Evolutionary conservation across 2,797 vertebrate species (phyloP).

Genomic region (Chanos chanos): DNA sequence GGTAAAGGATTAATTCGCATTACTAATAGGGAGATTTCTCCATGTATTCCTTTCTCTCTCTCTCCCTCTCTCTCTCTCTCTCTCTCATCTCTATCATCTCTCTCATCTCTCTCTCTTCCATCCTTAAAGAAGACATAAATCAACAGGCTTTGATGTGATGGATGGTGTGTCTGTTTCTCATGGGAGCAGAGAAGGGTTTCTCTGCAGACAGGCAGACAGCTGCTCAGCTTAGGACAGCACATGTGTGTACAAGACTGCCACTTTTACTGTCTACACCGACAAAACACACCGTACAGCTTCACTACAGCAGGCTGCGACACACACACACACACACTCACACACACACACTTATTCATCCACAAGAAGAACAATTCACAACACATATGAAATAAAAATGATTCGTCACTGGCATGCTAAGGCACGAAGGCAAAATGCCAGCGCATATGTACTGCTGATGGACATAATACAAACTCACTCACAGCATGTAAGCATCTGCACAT

Average conservation of each 20-base stretch:
- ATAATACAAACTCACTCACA: too few species aligned
- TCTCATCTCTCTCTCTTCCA: neutral
- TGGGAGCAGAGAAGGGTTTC: slow-evolving; percentile 58
- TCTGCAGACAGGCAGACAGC: slow-evolving; percentile 61
- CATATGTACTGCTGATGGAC: too few species aligned
- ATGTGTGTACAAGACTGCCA: slow-evolving; percentile 47
- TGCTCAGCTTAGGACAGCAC: slow-evolving; percentile 46
- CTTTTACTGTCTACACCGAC: slow-evolving; percentile 46
- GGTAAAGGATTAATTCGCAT: neutral
- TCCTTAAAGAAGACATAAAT: slow-evolving; percentile 60
- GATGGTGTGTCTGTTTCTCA: slow-evolving; percentile 58
- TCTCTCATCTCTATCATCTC: neutral
- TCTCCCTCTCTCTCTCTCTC: slow-evolving; percentile 30
- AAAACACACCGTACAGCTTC: slow-evolving; percentile 45
- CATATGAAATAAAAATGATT: too few species aligned
- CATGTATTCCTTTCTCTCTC: neutral
- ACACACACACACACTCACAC: too few species aligned
- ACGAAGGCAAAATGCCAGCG: too few species aligned
- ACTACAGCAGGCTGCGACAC: too few species aligned
- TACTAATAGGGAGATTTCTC: neutral
- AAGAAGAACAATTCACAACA: too few species aligned
- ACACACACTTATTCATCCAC: too few species aligned
- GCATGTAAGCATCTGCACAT: too few species aligned
- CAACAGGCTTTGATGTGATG: slow-evolving; percentile 61
- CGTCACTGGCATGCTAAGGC: too few species aligned